Conservation (phyloP, 2,113 vertebrate genomes). For the Azemiops feae region DNA sequence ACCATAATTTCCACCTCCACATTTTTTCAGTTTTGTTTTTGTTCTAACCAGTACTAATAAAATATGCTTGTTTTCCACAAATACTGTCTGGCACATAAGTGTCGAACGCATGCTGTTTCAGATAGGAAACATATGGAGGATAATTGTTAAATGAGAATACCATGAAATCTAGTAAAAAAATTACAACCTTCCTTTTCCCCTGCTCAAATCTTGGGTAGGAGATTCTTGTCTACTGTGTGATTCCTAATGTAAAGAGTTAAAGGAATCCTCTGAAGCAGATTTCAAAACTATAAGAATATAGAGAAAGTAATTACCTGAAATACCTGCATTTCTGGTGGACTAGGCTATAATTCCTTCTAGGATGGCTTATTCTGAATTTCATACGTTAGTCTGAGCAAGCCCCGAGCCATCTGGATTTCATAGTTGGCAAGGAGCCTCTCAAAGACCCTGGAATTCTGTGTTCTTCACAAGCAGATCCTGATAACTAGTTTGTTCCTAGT, state of each 20-base stretch:
- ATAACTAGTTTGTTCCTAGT: not conserved
- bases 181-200: not conserved
- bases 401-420: not conserved
- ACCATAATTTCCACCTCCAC: constrained; percentile 6
- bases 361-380: not conserved
- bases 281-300: not conserved
- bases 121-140: not conserved
- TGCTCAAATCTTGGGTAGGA: not conserved
- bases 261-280: not conserved
- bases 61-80: not conserved
- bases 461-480: not conserved
- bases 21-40: not conserved
- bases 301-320: not conserved
- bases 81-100: constrained; percentile 1
- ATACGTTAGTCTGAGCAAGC: not conserved
- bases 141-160: constrained; percentile 5
- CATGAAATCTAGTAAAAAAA: constrained; percentile 5
- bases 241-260: not conserved
- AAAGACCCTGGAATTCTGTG: not conserved
- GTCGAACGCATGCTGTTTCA: constrained; percentile 12
- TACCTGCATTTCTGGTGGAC: not conserved
- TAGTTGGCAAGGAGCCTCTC: not conserved
- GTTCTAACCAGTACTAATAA: not conserved
- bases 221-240: not conserved
- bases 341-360: not conserved